These are phyloP conservation scores for Aspidoscelis tigris DNA, from an alignment of 2,113 vertebrate genomes.

Conservation along the genomic window DNA sequence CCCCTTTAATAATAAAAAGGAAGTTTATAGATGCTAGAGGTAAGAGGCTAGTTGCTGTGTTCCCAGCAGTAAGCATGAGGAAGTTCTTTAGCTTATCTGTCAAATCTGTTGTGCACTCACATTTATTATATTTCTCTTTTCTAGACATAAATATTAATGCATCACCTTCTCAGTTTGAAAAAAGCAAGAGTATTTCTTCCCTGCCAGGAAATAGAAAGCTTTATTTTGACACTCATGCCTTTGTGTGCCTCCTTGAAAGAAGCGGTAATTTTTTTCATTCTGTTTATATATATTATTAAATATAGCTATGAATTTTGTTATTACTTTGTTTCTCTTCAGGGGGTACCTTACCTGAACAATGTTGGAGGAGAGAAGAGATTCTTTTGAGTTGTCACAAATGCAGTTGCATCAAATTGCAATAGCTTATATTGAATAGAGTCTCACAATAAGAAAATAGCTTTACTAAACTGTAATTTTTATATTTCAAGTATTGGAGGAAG, in stretches of 20 bases:
- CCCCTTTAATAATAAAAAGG: no score
- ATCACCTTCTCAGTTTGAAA: slow-evolving; percentile 70
- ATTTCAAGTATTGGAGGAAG: not conserved
- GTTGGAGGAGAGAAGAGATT: not conserved
- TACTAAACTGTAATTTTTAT: not conserved
- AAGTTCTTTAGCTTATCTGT: not conserved
- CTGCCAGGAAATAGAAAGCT: slow-evolving; percentile 76
- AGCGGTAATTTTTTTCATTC: slow-evolving; percentile 80
- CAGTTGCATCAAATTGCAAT: not conserved
- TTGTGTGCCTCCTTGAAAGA: slow-evolving; percentile 89
- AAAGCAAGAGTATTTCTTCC: slow-evolving; percentile 66
- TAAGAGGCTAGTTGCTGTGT: not conserved
- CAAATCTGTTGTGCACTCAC: not conserved
- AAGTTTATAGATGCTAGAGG: not conserved
- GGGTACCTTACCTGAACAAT: not conserved
- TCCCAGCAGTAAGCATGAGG: not conserved
- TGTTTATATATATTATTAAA: no score
- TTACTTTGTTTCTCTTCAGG: no score
- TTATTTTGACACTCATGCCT: slow-evolving; percentile 91
- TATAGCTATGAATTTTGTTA: no score
- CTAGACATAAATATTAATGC: slow-evolving; percentile 78
- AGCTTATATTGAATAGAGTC: not conserved
- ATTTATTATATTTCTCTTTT: not conserved
- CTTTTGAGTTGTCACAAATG: not conserved
- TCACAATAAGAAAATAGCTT: not conserved